Base-by-base conservation (phyloP, 2,888 invertebrate genomes). In the Caenorhabditis wallacei region DNA sequence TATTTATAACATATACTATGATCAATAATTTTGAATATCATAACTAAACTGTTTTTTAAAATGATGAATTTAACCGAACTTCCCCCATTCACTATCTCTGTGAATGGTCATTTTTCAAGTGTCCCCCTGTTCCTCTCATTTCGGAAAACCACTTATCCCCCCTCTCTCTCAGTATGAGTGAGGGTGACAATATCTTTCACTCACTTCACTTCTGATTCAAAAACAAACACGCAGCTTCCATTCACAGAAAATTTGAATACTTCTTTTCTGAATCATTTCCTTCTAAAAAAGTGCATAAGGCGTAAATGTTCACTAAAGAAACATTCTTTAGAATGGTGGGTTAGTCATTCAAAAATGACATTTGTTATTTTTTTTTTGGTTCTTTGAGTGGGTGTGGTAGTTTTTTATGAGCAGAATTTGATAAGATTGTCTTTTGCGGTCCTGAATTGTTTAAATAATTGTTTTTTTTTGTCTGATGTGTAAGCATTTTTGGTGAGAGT, bases 61-160 rank as follows among this genome's bases (percentile, higher is more conserved):
- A n/a, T n/a, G n/a, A n/a, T n/a, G n/a, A n/a, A n/a, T n/a, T n/a
- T n/a, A n/a, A n/a, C n/a, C n/a, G n/a, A n/a, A n/a, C n/a, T n/a
- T n/a, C n/a, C n/a, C n/a, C n/a, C n/a, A n/a, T n/a, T n/a, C n/a
- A n/a, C n/a, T n/a, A n/a, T 18, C 35, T 30, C 18, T n/a, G 46
- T 46, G 18, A 56, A 40, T 69, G 76, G 76, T 69, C 76, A 76
- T 59, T 69, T 66, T 68, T 75, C 51, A 51, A 76, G 61, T 66
- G 69, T 46, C 24, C n/a, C 56, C 35, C 18, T 26, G 18, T 48
- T 43, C 26, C 40, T 22, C 63, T 46, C 54, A 40, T 56, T 56
- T 61, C 51, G 75, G 59, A 68, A 61, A 68, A 76, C 68, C 68
- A 76, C 76, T 76, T 68, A 64, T 53, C 51, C n/a, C n/a, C n/a